Conservation (phyloP, 1,140 invertebrate species). For the Scaptomyza hsui region DNA sequence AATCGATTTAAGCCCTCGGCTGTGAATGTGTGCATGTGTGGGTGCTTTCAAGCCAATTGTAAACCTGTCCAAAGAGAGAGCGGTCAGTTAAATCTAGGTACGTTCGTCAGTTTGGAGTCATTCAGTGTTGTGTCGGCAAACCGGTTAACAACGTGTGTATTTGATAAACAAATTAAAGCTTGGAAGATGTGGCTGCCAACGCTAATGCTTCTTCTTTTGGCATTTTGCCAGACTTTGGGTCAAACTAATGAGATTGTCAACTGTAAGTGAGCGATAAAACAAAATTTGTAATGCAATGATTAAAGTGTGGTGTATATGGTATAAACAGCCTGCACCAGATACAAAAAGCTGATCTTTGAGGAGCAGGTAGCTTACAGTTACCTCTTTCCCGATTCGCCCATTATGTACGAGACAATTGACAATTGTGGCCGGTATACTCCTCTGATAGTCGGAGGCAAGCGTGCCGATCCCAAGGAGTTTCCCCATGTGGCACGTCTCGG, state of each 20-base stretch:
- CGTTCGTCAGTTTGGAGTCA: conserved; percentile 17
- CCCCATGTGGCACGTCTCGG: conserved; percentile 83
- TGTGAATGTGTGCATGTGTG: not conserved
- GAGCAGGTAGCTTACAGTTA: conserved; percentile 54
- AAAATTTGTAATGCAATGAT: not conserved
- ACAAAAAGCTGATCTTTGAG: conserved; percentile 63
- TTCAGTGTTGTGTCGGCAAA: conserved; percentile 32
- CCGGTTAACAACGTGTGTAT: conserved; percentile 21
- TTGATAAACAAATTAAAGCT: conserved; percentile 31
- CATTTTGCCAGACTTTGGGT: conserved; percentile 13
- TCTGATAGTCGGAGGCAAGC: conserved; percentile 68
- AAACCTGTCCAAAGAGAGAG: conserved; percentile 31
- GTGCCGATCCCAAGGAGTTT: conserved; percentile 80
- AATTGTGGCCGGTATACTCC: conserved; percentile 59
- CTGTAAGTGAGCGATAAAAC: conserved; percentile 35
- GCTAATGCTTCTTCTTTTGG: conserved; percentile 21
- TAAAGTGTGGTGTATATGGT: not conserved
- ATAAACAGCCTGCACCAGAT: conserved; percentile 51
- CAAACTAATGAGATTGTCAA: conserved; percentile 32
- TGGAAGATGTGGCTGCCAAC: conserved; percentile 34
- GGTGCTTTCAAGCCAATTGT: conserved; percentile 1
- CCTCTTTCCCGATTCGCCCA: conserved; percentile 55
- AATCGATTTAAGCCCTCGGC: not conserved
- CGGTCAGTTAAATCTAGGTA: not conserved
- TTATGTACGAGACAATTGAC: conserved; percentile 45